Percentiles rank a stretch among this genome's conserved stretches.
These are phyloP conservation scores for Poeciliopsis turneri DNA, from an alignment of 2,797 vertebrate species.

Conservation along the genomic window DNA sequence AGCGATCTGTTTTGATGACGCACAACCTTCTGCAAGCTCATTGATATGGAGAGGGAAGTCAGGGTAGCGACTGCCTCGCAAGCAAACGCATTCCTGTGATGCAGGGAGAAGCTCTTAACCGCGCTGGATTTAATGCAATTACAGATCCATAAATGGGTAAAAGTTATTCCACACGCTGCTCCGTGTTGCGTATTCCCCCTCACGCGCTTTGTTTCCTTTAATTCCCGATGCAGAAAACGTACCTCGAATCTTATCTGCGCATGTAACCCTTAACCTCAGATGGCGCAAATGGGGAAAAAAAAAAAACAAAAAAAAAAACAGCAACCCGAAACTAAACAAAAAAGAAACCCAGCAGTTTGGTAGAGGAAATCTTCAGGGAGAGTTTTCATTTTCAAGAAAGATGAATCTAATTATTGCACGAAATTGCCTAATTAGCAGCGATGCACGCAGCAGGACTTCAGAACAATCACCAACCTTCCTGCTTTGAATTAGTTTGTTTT, in stretches of 20 bases:
- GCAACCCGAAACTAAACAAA: neutral
- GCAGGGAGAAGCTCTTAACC: conserved; percentile 25
- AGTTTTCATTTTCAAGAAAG: conserved; percentile 52
- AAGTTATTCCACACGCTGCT: neutral
- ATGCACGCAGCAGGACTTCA: conserved; percentile 41
- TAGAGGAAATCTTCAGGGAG: conserved; percentile 49
- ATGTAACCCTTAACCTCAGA: conserved; percentile 8
- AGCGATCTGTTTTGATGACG: conserved; percentile 70
- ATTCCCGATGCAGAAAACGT: conserved; percentile 14
- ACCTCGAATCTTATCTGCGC: conserved; percentile 18
- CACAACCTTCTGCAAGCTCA: conserved; percentile 52
- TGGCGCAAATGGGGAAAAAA: conserved; percentile 2
- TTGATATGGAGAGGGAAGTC: conserved; percentile 60
- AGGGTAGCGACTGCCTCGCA: conserved; percentile 58
- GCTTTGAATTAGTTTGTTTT: conserved; percentile 39
- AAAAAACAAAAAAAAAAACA: neutral
- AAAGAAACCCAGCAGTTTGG: conserved; percentile 27
- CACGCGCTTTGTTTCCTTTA: conserved; percentile 16
- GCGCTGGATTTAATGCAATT: conserved; percentile 1
- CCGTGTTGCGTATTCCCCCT: neutral
- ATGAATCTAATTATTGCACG: conserved; percentile 60
- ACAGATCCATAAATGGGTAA: conserved; percentile 12
- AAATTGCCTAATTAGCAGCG: conserved; percentile 59
- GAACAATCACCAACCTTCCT: conserved; percentile 34
- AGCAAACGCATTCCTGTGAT: conserved; percentile 46